Evolutionary conservation across 2,888 invertebrate species (phyloP), one percentile per base, ranked within the genome.

Genomic region (Drosophila paramelanica): DNA sequence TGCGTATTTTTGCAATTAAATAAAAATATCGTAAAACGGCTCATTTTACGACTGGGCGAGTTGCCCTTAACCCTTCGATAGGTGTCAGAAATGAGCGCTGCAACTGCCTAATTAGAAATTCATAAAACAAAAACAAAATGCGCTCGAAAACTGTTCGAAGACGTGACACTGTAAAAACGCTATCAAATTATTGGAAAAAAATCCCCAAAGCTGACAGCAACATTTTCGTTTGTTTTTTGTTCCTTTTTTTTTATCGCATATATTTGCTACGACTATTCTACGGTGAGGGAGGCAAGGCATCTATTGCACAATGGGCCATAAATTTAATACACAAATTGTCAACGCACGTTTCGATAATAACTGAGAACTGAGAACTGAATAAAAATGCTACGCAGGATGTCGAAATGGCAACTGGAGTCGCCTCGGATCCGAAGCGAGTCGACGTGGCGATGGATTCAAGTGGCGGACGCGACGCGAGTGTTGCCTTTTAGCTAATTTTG

Each of bases 21-120:
- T 86, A 79, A 81, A 86, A 86, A 73, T 79, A 79, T 83, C 83
- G 81, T 83, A 86, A 86, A 83, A 81, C 65, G 55, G 66, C 75
- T 59, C 38, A 61, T 84, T 81, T 81, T 67, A 81, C 64, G 82
- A 75, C 59, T 33, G 49, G 57, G 39, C 61, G 36, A 41, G 55
- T 38, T 43, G 65, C 59, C 59, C 50, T 69, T 64, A 73, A 67
- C 77, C 82, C 75, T 65, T 73, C 56, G 49, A 62, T 53, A 84
- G 87, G 83, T 84, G 83, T 84, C 84, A 83, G 72, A 83, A 83
- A 83, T 83, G 81, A 69, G 73, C 67, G 66, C 72, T 58, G 71
- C 52, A 77, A 82, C 77, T 71, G 82, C 67, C 69, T 85, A 87
- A 84, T 84, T 84, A 86, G 58, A 77, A 79, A 81, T 86, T 79